These are phyloP conservation scores for Echeneis naucrates DNA, from an alignment of 2,797 vertebrate genomes.

Conservation along the genomic window DNA sequence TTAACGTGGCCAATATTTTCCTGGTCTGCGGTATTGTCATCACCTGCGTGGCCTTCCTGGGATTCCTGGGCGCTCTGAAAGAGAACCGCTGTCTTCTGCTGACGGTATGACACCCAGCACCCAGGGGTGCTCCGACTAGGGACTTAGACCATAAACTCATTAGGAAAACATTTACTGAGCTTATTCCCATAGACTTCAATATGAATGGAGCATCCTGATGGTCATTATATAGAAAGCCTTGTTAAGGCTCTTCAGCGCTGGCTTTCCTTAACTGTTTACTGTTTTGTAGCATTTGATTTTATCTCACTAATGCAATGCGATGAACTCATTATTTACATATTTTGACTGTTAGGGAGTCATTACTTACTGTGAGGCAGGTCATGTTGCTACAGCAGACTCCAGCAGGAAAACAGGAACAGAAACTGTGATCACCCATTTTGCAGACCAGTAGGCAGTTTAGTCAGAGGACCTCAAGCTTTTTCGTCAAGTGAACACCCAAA, in stretches of 20 bases:
- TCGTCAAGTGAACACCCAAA: neutral
- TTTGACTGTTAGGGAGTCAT: neutral
- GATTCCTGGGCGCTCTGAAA: slow-evolving; percentile 85
- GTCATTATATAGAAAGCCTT: too few species aligned
- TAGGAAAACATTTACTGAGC: too few species aligned
- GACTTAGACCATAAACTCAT: too few species aligned
- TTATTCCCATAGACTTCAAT: too few species aligned
- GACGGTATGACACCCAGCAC: slow-evolving; percentile 64
- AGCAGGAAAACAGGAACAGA: too few species aligned
- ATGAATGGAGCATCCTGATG: too few species aligned
- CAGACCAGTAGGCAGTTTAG: neutral
- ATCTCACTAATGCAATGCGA: neutral
- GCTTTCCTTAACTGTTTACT: too few species aligned
- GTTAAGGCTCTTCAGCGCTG: too few species aligned
- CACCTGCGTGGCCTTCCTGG: slow-evolving; percentile 85
- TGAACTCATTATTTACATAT: neutral
- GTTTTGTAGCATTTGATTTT: too few species aligned
- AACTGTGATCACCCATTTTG: too few species aligned
- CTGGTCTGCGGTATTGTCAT: slow-evolving; percentile 83
- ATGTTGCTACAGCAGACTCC: too few species aligned
- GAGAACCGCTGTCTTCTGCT: slow-evolving; percentile 87
- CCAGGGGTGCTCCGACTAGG: neutral
- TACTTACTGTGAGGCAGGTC: too few species aligned
- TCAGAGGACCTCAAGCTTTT: neutral
- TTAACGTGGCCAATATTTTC: slow-evolving; percentile 74